These are phyloP conservation scores for Alaudala cheleensis DNA, from an alignment of 2,113 vertebrate genomes.

Conservation along the genomic window DNA sequence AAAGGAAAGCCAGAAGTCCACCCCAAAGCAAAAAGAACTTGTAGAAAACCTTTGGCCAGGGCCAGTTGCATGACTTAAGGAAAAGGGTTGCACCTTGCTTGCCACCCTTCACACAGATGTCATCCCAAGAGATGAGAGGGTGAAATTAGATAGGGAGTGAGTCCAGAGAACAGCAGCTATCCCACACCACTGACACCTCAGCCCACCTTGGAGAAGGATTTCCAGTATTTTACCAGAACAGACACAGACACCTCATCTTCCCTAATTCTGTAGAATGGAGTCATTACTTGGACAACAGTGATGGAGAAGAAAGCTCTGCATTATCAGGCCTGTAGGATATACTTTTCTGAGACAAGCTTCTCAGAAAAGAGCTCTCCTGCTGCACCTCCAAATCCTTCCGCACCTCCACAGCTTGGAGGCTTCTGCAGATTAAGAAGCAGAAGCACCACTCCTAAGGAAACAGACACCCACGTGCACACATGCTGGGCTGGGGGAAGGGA, in stretches of 20 bases:
- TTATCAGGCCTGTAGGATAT: neutral
- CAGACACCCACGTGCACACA: constrained; percentile 17
- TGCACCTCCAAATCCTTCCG: neutral
- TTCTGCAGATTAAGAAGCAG: constrained; percentile 40
- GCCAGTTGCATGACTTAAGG: neutral
- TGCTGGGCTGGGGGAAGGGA: constrained; percentile 12
- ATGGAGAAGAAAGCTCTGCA: neutral
- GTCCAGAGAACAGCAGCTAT: neutral
- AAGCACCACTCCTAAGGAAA: constrained; percentile 8
- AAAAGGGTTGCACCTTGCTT: neutral
- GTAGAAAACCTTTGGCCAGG: neutral
- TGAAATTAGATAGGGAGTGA: neutral
- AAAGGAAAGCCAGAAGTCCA: neutral
- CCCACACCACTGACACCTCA: neutral
- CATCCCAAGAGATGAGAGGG: neutral
- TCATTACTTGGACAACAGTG: neutral
- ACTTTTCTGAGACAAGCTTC: neutral
- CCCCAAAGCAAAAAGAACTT: neutral
- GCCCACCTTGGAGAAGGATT: neutral
- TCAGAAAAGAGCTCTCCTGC: neutral
- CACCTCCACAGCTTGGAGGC: neutral
- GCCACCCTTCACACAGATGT: neutral
- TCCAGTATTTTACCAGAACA: neutral
- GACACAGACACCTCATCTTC: neutral
- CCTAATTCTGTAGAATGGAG: fast-evolving